Evolutionary conservation across 2,888 invertebrate species (phyloP).

Genomic region (Netelia virgata): DNA sequence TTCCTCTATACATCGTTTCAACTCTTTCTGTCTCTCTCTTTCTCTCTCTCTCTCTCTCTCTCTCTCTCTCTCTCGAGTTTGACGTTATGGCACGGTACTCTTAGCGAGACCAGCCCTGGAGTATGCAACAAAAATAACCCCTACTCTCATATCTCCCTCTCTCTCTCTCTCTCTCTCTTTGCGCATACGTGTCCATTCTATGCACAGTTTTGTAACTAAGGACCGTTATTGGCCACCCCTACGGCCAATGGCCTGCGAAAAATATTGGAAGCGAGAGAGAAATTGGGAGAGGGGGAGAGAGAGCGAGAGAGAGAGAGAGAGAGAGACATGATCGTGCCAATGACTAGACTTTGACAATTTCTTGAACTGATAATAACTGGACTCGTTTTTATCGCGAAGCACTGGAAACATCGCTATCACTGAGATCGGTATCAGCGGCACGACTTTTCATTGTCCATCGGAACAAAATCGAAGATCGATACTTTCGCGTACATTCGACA

Average conservation of each 20-base stretch:
- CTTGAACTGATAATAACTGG: not conserved
- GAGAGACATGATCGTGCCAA: not conserved
- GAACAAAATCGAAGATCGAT: conserved; percentile 1
- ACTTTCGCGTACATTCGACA: too few relatives aligned
- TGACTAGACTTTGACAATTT: not conserved
- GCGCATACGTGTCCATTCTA: conserved; percentile 18
- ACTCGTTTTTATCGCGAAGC: not conserved
- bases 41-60: too few relatives aligned
- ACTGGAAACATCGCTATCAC: conserved; percentile 6
- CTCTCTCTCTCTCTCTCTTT: not conserved
- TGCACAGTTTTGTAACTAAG: conserved; percentile 6
- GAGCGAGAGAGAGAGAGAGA: not conserved
- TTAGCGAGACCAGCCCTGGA: too few relatives aligned
- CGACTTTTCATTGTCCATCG: not conserved
- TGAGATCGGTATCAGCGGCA: not conserved
- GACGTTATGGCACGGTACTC: too few relatives aligned
- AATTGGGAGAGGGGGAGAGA: too few relatives aligned
- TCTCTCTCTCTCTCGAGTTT: too few relatives aligned
- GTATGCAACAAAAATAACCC: too few relatives aligned
- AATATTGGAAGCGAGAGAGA: not conserved
- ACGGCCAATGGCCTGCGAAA: not conserved
- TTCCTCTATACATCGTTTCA: conserved; percentile 5
- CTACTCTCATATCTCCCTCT: too few relatives aligned
- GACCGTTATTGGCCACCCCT: conserved; percentile 4
- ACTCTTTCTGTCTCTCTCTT: too few relatives aligned